These are phyloP conservation scores for Vanessa tameamea DNA, from an alignment of 1,140 invertebrate species.

Conservation along the genomic window DNA sequence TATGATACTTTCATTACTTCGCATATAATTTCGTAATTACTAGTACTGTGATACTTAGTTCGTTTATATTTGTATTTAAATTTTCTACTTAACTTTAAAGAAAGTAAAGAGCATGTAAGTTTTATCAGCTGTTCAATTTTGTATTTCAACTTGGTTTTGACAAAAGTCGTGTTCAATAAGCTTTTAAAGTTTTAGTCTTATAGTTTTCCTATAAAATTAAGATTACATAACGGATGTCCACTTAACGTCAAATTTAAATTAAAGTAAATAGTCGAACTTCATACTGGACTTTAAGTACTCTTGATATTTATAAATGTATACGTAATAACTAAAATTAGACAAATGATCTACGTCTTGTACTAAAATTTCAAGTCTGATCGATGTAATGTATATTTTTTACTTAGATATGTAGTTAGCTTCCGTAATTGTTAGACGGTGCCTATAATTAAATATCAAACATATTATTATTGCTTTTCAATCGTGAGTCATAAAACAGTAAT, in stretches of 20 bases:
- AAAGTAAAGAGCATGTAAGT: too few relatives aligned
- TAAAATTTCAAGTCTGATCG: too few relatives aligned
- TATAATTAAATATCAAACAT: neutral
- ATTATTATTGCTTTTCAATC: neutral
- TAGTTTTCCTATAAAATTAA: neutral
- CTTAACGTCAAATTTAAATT: slow-evolving; percentile 3
- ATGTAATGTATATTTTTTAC: too few relatives aligned
- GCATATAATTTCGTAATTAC: too few relatives aligned
- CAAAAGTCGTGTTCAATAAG: too few relatives aligned
- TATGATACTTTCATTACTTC: too few relatives aligned
- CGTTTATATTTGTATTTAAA: too few relatives aligned
- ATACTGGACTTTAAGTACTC: neutral
- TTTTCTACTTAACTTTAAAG: too few relatives aligned
- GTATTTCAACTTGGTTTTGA: too few relatives aligned
- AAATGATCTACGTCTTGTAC: neutral
- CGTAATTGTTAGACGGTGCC: neutral
- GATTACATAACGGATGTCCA: neutral
- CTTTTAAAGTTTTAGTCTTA: too few relatives aligned
- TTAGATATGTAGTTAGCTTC: neutral
- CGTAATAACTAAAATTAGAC: slow-evolving; percentile 3
- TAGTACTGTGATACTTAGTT: too few relatives aligned
- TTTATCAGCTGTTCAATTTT: too few relatives aligned
- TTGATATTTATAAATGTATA: neutral
- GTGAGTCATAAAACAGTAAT: neutral
- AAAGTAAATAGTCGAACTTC: neutral